Evolutionary conservation across 2,797 vertebrate species (phyloP).

Genomic region (Sebastes cheni): DNA sequence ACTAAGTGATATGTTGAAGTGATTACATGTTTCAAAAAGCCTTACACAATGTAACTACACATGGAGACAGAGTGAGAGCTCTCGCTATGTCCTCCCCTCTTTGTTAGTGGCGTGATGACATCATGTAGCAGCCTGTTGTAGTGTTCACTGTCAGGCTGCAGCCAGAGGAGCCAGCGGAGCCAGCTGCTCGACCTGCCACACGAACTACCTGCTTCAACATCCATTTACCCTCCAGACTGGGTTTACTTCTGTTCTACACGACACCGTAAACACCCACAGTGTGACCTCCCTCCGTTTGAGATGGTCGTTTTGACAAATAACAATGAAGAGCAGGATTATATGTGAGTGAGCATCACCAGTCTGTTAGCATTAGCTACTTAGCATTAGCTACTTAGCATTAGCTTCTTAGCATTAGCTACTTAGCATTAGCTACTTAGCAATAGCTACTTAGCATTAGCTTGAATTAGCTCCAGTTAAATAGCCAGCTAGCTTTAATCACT

Average conservation of each 20-base stretch:
- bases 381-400: constrained; percentile 19
- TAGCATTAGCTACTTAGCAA: neutral
- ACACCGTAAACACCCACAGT: neutral
- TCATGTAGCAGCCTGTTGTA: neutral
- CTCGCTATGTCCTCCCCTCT: rapidly evolving
- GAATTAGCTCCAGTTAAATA: neutral
- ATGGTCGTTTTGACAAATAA: constrained; percentile 84
- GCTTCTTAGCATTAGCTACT: neutral
- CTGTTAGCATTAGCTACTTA: neutral
- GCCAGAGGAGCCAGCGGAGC: constrained; percentile 1
- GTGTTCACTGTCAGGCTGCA: constrained; percentile 12
- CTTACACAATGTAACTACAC: too few relatives aligned
- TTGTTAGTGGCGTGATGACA: neutral
- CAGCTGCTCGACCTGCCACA: neutral
- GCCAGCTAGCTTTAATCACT: neutral
- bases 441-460: constrained; percentile 23
- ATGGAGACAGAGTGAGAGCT: constrained; percentile 30
- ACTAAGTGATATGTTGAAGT: neutral
- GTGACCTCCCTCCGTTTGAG: neutral
- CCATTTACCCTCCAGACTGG: neutral
- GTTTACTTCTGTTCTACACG: neutral
- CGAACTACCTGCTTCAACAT: neutral
- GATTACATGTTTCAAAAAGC: neutral
- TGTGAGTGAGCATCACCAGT: constrained; percentile 76
- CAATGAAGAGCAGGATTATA: constrained; percentile 82